phyloP scores from a whole-genome alignment of 2,888 invertebrate species.

The Drosophila lutescens region DNA sequence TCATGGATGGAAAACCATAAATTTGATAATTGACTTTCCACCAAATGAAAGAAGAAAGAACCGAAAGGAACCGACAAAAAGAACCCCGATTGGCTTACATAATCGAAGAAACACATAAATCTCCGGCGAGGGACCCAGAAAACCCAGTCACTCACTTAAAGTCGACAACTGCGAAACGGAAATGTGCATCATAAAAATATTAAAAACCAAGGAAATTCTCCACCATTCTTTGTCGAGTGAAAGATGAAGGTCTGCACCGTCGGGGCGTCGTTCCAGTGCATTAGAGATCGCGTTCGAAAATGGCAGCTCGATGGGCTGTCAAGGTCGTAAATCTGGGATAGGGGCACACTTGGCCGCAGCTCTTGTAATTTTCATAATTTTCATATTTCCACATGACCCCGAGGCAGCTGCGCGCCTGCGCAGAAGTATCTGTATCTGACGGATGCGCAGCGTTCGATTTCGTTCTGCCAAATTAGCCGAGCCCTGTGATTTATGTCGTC shows the following conservation, averaged over 20 bases:
- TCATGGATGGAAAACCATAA: constrained; percentile 68
- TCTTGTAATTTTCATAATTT: constrained; percentile 67
- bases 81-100: constrained; percentile 62
- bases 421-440: constrained; percentile 57
- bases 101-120: constrained; percentile 78
- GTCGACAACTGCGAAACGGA: constrained; percentile 50
- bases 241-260: constrained; percentile 40
- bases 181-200: constrained; percentile 80
- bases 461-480: constrained; percentile 77
- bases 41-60: constrained; percentile 32
- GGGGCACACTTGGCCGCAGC: constrained; percentile 33
- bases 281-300: constrained; percentile 54
- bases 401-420: constrained; percentile 69
- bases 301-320: constrained; percentile 65
- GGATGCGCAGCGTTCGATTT: constrained; percentile 56
- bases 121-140: constrained; percentile 47
- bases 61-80: constrained; percentile 7
- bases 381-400: constrained; percentile 75
- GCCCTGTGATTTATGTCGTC: constrained; percentile 62
- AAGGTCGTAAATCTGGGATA: constrained; percentile 70
- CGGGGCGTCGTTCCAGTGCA: constrained; percentile 66
- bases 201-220: constrained; percentile 58
- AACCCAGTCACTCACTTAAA: constrained; percentile 63
- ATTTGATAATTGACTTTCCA: constrained; percentile 81
- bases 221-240: constrained; percentile 15